Conservation (phyloP, 1,140 invertebrate species). For the Drosophila eugracilis region DNA sequence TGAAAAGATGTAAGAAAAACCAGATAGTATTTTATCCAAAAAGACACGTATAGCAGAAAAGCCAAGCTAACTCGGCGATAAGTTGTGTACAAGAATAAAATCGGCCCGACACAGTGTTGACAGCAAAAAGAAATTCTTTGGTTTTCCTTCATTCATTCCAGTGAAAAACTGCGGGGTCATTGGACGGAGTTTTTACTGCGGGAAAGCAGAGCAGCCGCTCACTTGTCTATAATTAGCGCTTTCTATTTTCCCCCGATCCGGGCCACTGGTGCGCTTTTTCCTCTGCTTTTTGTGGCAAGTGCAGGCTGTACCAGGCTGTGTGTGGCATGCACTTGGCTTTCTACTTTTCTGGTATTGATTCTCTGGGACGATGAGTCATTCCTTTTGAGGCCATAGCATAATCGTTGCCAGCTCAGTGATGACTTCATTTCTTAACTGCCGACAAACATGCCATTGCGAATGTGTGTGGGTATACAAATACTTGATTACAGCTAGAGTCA, state of each 20-base stretch:
- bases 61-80: slow-evolving; percentile 38
- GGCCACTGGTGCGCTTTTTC: slow-evolving; percentile 7
- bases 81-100: slow-evolving; percentile 68
- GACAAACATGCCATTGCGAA: slow-evolving; percentile 11
- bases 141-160: slow-evolving; percentile 28
- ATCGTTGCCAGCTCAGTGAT: slow-evolving; percentile 33
- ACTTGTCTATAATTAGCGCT: slow-evolving; percentile 60
- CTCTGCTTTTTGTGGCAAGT: slow-evolving; percentile 20
- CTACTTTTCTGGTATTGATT: slow-evolving; percentile 5
- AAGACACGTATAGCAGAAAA: slow-evolving; percentile 36
- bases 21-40: slow-evolving; percentile 62
- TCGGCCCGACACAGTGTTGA: slow-evolving; percentile 59
- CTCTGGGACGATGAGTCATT: slow-evolving; percentile 57
- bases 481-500: neutral
- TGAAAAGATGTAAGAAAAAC: slow-evolving; percentile 30
- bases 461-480: neutral
- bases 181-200: slow-evolving; percentile 37
- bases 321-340: slow-evolving; percentile 40
- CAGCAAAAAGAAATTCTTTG: slow-evolving; percentile 42
- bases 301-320: slow-evolving; percentile 48
- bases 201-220: slow-evolving; percentile 52
- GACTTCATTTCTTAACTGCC: slow-evolving; percentile 63
- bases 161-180: slow-evolving; percentile 42
- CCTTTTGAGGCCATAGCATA: slow-evolving; percentile 38
- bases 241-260: slow-evolving; percentile 48